These are phyloP conservation scores for Aeoliscus strigatus DNA, from an alignment of 2,797 vertebrate species.

Conservation along the genomic window DNA sequence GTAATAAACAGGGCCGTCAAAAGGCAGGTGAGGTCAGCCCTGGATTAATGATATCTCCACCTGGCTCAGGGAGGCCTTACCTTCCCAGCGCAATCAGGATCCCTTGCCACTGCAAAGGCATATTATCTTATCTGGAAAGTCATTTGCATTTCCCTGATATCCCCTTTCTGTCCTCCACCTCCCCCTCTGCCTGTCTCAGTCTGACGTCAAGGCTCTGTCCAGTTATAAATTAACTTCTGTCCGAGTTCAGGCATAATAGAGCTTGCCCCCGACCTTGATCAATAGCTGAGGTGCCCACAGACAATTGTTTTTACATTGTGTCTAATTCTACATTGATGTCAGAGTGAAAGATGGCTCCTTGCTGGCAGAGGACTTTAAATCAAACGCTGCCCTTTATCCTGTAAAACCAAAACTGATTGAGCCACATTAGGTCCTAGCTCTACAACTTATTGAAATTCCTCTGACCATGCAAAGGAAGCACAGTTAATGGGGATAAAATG, in stretches of 20 bases:
- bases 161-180: constrained; percentile 10
- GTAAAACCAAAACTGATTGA: constrained; percentile 17
- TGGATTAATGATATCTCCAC: constrained; percentile 66
- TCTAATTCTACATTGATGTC: constrained; percentile 22
- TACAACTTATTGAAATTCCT: constrained; percentile 6
- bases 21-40: constrained; percentile 52
- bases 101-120: constrained; percentile 46
- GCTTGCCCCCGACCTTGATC: constrained; percentile 58
- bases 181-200: constrained; percentile 4
- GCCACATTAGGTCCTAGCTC: constrained; percentile 10
- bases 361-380: constrained; percentile 19
- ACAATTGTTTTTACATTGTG: constrained; percentile 49
- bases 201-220: constrained; percentile 40
- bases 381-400: constrained; percentile 18
- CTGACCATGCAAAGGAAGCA: background rate
- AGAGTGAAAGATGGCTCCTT: constrained; percentile 10
- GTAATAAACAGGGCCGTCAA: constrained; percentile 31
- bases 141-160: constrained; percentile 63
- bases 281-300: constrained; percentile 38
- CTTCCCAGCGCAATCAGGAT: constrained; percentile 50
- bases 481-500: background rate
- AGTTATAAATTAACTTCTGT: constrained; percentile 51
- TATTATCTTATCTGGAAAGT: constrained; percentile 58
- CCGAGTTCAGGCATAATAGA: constrained; percentile 44
- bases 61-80: constrained; percentile 45